phyloP scores from a whole-genome alignment of 2,113 vertebrate species.

The Nannobrachium achirus region DNA sequence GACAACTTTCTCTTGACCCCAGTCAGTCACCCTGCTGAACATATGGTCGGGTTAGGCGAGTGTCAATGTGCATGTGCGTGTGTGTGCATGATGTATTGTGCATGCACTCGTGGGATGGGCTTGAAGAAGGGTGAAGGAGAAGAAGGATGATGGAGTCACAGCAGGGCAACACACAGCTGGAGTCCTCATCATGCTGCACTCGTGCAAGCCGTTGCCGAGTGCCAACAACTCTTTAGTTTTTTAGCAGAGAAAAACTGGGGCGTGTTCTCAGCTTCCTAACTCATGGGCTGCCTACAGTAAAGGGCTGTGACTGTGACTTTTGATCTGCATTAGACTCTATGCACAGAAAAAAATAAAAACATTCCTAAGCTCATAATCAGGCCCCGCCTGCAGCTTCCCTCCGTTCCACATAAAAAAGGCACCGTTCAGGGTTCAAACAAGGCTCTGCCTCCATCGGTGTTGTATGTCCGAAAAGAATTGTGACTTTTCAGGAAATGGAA shows the following conservation, averaged over 20 bases:
- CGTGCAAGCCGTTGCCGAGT: background rate
- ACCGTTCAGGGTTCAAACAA: no score
- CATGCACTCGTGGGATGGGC: background rate
- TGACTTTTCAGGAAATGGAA: no score
- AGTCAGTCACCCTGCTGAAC: background rate
- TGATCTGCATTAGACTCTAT: background rate
- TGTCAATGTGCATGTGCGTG: no score
- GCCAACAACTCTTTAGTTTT: background rate
- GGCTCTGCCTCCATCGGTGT: no score
- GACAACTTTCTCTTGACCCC: conserved; percentile 24
- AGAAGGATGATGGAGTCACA: background rate
- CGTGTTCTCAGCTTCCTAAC: background rate
- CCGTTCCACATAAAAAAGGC: no score
- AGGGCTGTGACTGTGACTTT: background rate
- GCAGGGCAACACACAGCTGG: conserved; percentile 2
- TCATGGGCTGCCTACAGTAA: background rate
- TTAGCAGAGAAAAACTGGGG: background rate
- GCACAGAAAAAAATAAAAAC: background rate
- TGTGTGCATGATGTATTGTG: no score
- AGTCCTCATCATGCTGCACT: background rate
- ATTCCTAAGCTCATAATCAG: no score
- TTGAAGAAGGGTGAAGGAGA: background rate
- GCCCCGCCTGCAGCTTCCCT: no score
- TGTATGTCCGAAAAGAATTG: no score
- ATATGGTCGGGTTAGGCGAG: background rate